Conservation (phyloP, 2,113 vertebrate genomes). For the Acinonyx jubatus region DNA sequence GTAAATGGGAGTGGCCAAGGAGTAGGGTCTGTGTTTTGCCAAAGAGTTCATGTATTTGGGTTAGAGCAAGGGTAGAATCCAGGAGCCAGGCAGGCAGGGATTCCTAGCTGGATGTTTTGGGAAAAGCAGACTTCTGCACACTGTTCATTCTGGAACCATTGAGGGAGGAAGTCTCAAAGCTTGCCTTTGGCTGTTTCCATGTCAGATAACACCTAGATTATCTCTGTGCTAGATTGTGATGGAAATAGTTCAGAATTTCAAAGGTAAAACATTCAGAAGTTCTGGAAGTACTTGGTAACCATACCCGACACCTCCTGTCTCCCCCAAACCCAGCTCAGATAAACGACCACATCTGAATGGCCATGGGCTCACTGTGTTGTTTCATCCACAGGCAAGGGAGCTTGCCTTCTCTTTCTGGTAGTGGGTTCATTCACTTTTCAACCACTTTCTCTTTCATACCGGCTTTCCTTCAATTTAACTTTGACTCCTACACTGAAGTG, state of each 20-base stretch:
- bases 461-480: conserved; percentile 2
- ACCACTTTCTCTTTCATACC: not conserved
- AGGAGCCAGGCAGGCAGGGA: not conserved
- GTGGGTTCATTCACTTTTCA: not conserved
- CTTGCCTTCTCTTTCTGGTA: not conserved
- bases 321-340: not conserved
- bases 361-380: not conserved
- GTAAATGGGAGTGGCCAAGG: not conserved
- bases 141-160: not conserved
- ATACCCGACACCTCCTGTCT: not conserved
- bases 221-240: not conserved
- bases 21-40: not conserved
- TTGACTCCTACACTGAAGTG: not conserved
- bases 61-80: not conserved
- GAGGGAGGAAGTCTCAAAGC: not conserved
- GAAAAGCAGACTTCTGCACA: not conserved
- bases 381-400: not conserved
- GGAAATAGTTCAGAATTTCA: not conserved
- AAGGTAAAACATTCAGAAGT: not conserved
- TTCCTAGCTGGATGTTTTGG: rapidly evolving
- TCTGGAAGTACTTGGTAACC: not conserved
- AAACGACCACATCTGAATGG: not conserved
- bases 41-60: not conserved
- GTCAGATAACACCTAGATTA: not conserved
- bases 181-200: not conserved